phyloP scores from a whole-genome alignment of 2,888 invertebrate genomes.

The Dynastes maya region DNA sequence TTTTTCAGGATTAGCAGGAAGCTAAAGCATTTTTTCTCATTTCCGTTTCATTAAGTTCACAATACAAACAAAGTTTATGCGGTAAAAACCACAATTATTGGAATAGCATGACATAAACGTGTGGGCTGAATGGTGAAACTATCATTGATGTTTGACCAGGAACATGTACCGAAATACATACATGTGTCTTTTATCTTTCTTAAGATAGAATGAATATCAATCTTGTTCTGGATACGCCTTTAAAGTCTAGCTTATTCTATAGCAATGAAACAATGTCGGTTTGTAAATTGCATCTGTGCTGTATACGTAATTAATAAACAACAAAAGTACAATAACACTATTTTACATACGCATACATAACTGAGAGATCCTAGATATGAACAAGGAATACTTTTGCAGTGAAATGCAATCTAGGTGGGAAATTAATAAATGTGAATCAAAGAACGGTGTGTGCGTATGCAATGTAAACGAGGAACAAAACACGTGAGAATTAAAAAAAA shows the following conservation, averaged over 20 bases:
- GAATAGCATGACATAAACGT: too few species aligned
- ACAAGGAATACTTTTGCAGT: not conserved
- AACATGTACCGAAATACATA: too few species aligned
- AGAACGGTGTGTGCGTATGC: not conserved
- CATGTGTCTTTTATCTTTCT: too few species aligned
- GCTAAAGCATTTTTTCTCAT: too few species aligned
- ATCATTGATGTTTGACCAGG: too few species aligned
- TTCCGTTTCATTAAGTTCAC: too few species aligned
- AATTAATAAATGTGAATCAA: constrained; percentile 14
- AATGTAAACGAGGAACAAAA: constrained; percentile 7
- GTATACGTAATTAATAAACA: not conserved
- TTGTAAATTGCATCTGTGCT: not conserved
- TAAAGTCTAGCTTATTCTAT: too few species aligned
- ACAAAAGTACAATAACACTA: constrained; percentile 10
- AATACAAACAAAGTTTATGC: too few species aligned
- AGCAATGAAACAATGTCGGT: not conserved
- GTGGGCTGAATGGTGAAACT: too few species aligned
- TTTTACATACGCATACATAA: not conserved
- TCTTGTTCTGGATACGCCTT: not conserved
- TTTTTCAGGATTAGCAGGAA: too few species aligned
- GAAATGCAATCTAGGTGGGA: constrained; percentile 1
- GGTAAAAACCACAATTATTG: too few species aligned
- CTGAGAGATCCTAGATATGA: not conserved
- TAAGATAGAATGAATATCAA: too few species aligned
- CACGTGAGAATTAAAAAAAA: constrained; percentile 5